Percentiles rank a stretch among this genome's conserved stretches.
Conservation (phyloP, 2,888 invertebrate genomes). For the Ormyrus nitidulus region DNA sequence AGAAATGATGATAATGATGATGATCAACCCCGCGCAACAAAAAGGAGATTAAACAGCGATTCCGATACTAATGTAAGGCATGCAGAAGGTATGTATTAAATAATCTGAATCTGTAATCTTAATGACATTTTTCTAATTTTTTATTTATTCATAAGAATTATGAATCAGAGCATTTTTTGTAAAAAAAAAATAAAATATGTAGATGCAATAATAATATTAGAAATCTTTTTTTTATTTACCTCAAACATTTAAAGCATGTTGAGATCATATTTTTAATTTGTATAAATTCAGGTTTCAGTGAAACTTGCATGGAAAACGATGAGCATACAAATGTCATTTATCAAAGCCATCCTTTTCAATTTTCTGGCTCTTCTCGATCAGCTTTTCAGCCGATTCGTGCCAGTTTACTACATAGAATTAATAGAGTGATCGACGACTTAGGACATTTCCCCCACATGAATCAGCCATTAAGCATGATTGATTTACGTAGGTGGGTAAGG, state of each 20-base stretch:
- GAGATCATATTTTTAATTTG: too few relatives aligned
- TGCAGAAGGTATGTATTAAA: conserved; percentile 23
- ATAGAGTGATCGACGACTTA: conserved; percentile 37
- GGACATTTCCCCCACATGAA: neutral
- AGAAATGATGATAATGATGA: conserved; percentile 54
- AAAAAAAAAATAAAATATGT: neutral
- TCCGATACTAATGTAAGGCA: conserved; percentile 21
- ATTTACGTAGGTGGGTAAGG: too few relatives aligned
- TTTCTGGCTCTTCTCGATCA: conserved; percentile 69
- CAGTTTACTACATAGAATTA: too few relatives aligned
- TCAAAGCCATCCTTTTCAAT: conserved; percentile 60
- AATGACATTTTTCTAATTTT: neutral
- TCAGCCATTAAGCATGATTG: too few relatives aligned
- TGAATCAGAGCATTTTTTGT: neutral
- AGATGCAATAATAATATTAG: neutral
- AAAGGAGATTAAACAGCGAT: conserved; percentile 56
- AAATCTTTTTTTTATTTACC: neutral
- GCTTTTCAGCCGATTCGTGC: conserved; percentile 71
- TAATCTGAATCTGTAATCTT: too few relatives aligned
- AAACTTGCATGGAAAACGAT: too few relatives aligned
- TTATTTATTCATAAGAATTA: neutral
- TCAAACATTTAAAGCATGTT: too few relatives aligned
- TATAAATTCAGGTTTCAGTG: conserved; percentile 48
- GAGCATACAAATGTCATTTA: conserved; percentile 33
- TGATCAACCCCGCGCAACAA: conserved; percentile 58